phyloP scores from a whole-genome alignment of 2,797 vertebrate species.

The Aeoliscus strigatus region DNA sequence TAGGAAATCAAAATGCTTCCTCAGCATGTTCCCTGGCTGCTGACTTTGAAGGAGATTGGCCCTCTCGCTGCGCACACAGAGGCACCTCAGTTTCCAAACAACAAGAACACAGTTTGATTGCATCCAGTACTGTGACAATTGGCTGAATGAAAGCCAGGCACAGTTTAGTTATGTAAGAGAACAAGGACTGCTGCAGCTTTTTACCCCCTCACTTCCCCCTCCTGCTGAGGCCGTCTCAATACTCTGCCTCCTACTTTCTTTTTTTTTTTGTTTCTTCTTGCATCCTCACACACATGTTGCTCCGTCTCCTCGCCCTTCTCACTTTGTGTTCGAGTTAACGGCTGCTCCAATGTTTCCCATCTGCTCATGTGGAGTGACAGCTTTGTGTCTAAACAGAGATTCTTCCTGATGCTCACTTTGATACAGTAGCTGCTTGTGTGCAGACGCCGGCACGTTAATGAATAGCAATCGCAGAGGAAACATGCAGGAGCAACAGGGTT shows the following conservation, averaged over 20 bases:
- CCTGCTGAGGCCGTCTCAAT: slow-evolving; percentile 49
- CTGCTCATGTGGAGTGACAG: slow-evolving; percentile 26
- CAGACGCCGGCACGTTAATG: slow-evolving; percentile 62
- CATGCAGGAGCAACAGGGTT: slow-evolving; percentile 44
- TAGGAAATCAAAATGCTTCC: slow-evolving; percentile 69
- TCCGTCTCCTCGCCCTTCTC: slow-evolving; percentile 19
- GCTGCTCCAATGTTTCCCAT: slow-evolving; percentile 9
- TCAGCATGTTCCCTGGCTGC: slow-evolving; percentile 61
- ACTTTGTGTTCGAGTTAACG: slow-evolving; percentile 40
- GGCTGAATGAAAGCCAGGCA: slow-evolving; percentile 49
- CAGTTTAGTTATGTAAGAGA: slow-evolving; percentile 59
- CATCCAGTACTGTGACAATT: slow-evolving; percentile 50
- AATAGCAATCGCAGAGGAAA: slow-evolving; percentile 57
- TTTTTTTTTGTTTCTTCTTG: slow-evolving; percentile 6
- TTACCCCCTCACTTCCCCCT: slow-evolving; percentile 35
- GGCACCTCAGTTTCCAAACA: slow-evolving; percentile 51
- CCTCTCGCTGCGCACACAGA: slow-evolving; percentile 58
- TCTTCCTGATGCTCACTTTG: slow-evolving; percentile 40
- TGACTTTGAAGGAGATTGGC: slow-evolving; percentile 75
- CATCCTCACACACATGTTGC: slow-evolving; percentile 10
- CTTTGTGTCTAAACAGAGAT: slow-evolving; percentile 41
- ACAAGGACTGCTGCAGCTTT: slow-evolving; percentile 36
- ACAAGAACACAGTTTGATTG: slow-evolving; percentile 63
- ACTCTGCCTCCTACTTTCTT: slow-evolving; percentile 31
- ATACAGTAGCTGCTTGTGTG: slow-evolving; percentile 46